Conservation (phyloP, 2,888 invertebrate species). For the Protonemura montana region DNA sequence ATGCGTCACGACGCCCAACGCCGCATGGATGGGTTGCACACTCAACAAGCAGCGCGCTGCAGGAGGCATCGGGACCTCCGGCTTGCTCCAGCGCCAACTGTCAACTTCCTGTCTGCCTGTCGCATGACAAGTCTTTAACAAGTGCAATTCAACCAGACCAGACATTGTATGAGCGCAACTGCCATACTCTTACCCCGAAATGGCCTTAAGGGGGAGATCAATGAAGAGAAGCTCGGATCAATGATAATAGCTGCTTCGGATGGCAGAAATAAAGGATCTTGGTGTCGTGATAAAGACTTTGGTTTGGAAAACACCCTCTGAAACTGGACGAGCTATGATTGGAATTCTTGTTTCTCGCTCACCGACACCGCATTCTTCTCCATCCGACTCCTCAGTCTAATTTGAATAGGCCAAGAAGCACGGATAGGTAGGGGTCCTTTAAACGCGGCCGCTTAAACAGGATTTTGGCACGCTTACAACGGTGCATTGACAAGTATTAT, state of each 20-base stretch:
- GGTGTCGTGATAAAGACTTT: neutral
- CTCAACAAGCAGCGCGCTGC: neutral
- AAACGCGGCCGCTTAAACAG: neutral
- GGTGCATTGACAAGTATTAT: constrained; percentile 7
- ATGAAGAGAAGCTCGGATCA: neutral
- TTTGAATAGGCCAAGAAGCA: neutral
- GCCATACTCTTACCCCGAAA: too few relatives aligned
- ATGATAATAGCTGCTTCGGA: neutral
- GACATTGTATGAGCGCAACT: too few relatives aligned
- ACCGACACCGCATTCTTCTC: neutral
- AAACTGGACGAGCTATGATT: too few relatives aligned
- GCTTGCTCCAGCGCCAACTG: neutral
- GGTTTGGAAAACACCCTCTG: neutral
- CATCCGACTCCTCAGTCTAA: neutral
- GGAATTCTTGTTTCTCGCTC: neutral
- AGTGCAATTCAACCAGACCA: neutral
- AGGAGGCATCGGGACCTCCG: neutral
- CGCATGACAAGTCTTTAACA: neutral
- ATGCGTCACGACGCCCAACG: neutral
- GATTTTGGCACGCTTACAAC: constrained; percentile 22
- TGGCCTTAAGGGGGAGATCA: too few relatives aligned
- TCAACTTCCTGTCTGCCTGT: neutral
- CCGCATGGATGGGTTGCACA: neutral
- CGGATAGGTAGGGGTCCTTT: neutral
- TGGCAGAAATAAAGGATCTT: neutral